Base-by-base conservation (phyloP, 2,888 invertebrate genomes). In the Drosophila niveifrons region DNA sequence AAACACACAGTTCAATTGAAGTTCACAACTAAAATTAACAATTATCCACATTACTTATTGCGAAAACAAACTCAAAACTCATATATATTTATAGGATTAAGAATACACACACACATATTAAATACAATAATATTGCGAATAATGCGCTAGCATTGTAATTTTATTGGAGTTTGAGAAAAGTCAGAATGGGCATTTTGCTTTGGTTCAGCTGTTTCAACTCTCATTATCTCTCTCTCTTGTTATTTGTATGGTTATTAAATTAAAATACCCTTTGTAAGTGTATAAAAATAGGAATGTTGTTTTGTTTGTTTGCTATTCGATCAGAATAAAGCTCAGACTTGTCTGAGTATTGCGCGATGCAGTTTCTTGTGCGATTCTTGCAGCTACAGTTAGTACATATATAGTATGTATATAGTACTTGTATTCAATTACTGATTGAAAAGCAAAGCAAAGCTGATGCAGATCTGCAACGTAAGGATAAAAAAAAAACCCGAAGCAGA, bases 251-350 rank as follows among this genome's bases (percentile, higher is more conserved):
- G 7, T 46, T 50, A 2, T 6, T 43, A 53, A 52, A 57, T 51
- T 28, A 72, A 47, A 23, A 56, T 63, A 51, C 36, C 11, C 46
- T 47, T 51, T 74, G 57, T 62, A 66, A 64, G 56, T 75, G 65
- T 61, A 70, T 75, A 58, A 66, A 75, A 75, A 75, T 75, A 77
- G 75, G 77, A 77, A 72, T 66, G 66, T 43, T 73, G n/a, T 73
- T 23, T 23, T 23, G 23, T 23, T 23, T 56, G 28, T 44, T 44
- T 62, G 36, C 44, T 55, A 41, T 23, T 73, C 62, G 51, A 53
- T 18, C 48, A 57, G 52, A 56, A 56, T 74, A 50, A 23, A 43
- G 41, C 61, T 50, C 61, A 72, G 72, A 66, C 57, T 44, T 9
- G 41, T 28, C 75, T 47, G 58, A 59, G 52, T 48, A 46, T 68